Conservation (phyloP, 2,113 vertebrate species). For the Symphodus melops region DNA sequence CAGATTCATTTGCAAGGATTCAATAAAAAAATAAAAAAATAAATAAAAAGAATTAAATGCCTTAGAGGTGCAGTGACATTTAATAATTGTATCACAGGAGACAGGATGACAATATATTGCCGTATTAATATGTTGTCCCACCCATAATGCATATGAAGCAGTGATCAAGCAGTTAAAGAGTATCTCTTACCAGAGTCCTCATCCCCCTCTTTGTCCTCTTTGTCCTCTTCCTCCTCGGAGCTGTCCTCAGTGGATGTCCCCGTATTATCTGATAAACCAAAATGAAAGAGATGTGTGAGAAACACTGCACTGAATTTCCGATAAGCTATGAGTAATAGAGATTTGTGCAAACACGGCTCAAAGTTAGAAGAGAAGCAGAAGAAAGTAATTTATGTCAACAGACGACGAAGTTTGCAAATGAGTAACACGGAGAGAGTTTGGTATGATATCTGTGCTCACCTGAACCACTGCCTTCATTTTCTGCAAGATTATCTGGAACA, state of each 20-base stretch:
- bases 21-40: too few species aligned
- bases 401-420: background rate
- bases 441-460: constrained; percentile 55
- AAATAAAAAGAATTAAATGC: too few species aligned
- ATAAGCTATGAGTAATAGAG: background rate
- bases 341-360: background rate
- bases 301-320: background rate
- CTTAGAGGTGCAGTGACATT: too few species aligned
- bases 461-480: constrained; percentile 73
- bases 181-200: constrained; percentile 65
- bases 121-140: too few species aligned
- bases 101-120: too few species aligned
- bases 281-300: background rate
- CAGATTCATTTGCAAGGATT: too few species aligned
- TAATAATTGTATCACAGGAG: too few species aligned
- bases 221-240: constrained; percentile 73
- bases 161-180: background rate
- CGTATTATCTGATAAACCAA: constrained; percentile 58
- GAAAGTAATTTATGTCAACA: background rate
- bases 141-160: background rate
- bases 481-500: constrained; percentile 69
- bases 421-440: background rate
- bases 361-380: background rate
- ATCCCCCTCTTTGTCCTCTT: constrained; percentile 66
- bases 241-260: constrained; percentile 76